phyloP scores from a whole-genome alignment of 2,888 invertebrate species.

The Volucella inflata region DNA sequence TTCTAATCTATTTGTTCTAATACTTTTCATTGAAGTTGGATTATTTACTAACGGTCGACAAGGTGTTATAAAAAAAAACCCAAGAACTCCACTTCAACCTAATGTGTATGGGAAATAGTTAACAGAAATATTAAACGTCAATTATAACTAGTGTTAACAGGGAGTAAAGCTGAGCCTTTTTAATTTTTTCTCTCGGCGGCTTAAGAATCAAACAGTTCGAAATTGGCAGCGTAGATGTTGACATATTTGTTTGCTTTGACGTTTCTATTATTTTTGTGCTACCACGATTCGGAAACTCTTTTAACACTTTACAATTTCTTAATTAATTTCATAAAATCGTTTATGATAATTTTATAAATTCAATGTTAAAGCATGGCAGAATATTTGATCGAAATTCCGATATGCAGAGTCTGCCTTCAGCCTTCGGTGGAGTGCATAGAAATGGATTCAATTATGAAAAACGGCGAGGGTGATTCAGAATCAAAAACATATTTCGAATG shows the following conservation, averaged over 20 bases:
- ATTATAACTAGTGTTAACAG: no score
- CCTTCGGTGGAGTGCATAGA: slow-evolving; percentile 60
- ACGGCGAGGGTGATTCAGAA: slow-evolving; percentile 20
- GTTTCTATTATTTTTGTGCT: slow-evolving; percentile 12
- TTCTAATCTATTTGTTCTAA: no score
- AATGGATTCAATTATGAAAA: slow-evolving; percentile 46
- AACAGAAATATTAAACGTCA: no score
- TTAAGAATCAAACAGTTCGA: slow-evolving; percentile 15
- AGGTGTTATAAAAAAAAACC: no score
- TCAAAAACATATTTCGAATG: slow-evolving; percentile 65
- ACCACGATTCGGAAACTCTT: not conserved
- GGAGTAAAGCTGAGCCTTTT: no score
- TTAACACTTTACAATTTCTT: no score
- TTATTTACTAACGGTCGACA: no score
- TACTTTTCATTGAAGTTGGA: no score
- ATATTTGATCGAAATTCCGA: slow-evolving; percentile 53
- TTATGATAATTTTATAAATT: slow-evolving; percentile 1
- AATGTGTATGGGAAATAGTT: no score
- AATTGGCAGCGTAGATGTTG: slow-evolving; percentile 9
- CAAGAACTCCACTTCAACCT: no score
- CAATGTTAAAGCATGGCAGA: slow-evolving; percentile 56
- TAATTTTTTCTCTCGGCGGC: not conserved
- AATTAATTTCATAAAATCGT: not conserved
- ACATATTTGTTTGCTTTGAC: slow-evolving; percentile 9
- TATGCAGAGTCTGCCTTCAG: slow-evolving; percentile 74